Conservation (phyloP, 2,797 vertebrate species). For the Cossypha polioptera region DNA sequence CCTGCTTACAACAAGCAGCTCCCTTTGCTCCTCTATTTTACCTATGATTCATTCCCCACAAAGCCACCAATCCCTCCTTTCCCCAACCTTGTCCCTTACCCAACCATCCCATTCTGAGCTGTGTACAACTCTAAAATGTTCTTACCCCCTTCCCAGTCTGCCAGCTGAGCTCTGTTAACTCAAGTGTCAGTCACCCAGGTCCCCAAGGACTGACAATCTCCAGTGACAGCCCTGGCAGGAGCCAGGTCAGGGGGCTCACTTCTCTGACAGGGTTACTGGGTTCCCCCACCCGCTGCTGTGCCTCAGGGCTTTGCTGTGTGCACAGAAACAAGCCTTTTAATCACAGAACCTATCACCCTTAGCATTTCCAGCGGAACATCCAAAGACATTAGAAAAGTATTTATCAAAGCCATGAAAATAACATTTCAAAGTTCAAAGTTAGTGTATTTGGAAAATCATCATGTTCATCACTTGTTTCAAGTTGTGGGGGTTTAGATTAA, state of each 20-base stretch:
- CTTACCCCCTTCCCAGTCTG: neutral
- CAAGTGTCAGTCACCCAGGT: neutral
- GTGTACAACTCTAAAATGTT: neutral
- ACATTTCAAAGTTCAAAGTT: constrained; percentile 32
- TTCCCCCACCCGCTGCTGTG: accelerated
- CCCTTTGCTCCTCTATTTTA: neutral
- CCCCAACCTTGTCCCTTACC: neutral
- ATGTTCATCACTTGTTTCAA: neutral
- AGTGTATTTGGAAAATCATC: neutral
- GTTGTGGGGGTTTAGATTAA: neutral
- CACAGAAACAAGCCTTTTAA: neutral
- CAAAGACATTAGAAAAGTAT: neutral
- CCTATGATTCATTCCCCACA: accelerated
- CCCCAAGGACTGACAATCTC: neutral
- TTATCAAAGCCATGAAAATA: constrained; percentile 33
- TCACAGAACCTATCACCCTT: neutral
- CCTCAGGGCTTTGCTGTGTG: neutral
- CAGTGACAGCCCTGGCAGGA: neutral
- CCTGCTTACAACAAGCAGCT: neutral
- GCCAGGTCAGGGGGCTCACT: neutral
- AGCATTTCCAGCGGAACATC: neutral
- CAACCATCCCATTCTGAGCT: neutral
- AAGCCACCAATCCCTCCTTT: neutral
- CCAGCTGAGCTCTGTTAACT: neutral
- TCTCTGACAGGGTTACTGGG: accelerated